These are phyloP conservation scores for Cynopterus sphinx DNA, from an alignment of 2,797 vertebrate species.

Conservation along the genomic window DNA sequence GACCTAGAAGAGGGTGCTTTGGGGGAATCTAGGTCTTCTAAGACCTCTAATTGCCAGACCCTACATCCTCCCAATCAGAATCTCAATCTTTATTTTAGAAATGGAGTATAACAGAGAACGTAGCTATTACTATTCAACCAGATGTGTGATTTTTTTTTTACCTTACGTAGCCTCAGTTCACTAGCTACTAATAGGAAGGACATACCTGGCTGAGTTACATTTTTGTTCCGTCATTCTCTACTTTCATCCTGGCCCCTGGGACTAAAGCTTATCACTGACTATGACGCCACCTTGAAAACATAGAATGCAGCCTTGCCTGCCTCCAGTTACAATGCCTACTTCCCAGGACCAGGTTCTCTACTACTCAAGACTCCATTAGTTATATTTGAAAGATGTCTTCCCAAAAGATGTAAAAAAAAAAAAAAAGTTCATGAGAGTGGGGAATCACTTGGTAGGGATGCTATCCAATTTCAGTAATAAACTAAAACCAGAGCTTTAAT, in stretches of 20 bases:
- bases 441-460: not conserved
- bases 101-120: not conserved
- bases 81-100: not conserved
- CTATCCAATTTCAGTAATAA: not conserved
- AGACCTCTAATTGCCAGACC: not conserved
- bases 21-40: not conserved
- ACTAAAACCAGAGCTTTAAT: not conserved
- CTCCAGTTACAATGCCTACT: not conserved
- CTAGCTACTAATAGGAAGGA: not conserved
- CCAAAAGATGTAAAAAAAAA: not conserved
- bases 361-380: not conserved
- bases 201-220: not conserved
- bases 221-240: not conserved
- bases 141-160: not conserved
- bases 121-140: not conserved
- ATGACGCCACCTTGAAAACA: not conserved
- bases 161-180: not conserved
- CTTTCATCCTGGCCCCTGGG: not conserved
- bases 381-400: not conserved
- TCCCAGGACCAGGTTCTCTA: not conserved
- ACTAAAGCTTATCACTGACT: not conserved
- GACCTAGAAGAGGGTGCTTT: not conserved
- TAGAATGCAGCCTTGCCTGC: not conserved
- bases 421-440: not conserved
- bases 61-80: not conserved